Evolutionary conservation across 2,888 invertebrate species (phyloP), one percentile per base, ranked within the genome.

Genomic region (Cyrtodaria siliqua): DNA sequence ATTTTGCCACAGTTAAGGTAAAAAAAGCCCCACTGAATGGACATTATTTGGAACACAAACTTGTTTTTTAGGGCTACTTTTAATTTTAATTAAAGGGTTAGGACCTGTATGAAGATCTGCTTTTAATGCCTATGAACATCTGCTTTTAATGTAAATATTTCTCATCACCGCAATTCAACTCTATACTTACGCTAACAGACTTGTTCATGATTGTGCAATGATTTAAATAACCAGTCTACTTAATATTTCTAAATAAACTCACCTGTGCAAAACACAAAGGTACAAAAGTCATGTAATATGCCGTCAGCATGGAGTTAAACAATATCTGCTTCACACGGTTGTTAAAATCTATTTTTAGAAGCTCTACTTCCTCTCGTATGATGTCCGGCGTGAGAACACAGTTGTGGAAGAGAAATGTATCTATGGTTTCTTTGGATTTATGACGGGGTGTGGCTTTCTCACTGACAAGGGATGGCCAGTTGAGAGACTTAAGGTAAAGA

Each of bases 231-330:
- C 23, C n/a, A 63, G n/a, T n/a, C n/a, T n/a, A n/a, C n/a, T n/a
- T n/a, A n/a, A n/a, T n/a, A n/a, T n/a, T n/a, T n/a, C 40, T 12
- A 38, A 16, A 16, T 38, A 8, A 38, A 47, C 89, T 89, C 93
- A 97, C 97, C 94, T 96, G 96, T 38, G 97, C 96, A 94, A 98
- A 97, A 91, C 96, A 96, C 89, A 97, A 96, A 0, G 98, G 98
- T 70, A 98, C 95, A 90, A 97, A 96, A 68, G 97, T 96, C 49
- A 97, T 95, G 92, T 97, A 97, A 92, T 98, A 98, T 0, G 97
- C 96, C 86, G 96, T 96, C 6, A 97, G 93, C 50, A 97, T 95
- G 0, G 98, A 96, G 83, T 96, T 95, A 91, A 96, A 97, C 1
- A 99, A 94, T 68, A 98, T 96, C 93, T 97, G 97, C 93, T 97